These are phyloP conservation scores for Rambutsinella grinnellia DNA, from an alignment of 2,888 invertebrate genomes.

Conservation along the genomic window DNA sequence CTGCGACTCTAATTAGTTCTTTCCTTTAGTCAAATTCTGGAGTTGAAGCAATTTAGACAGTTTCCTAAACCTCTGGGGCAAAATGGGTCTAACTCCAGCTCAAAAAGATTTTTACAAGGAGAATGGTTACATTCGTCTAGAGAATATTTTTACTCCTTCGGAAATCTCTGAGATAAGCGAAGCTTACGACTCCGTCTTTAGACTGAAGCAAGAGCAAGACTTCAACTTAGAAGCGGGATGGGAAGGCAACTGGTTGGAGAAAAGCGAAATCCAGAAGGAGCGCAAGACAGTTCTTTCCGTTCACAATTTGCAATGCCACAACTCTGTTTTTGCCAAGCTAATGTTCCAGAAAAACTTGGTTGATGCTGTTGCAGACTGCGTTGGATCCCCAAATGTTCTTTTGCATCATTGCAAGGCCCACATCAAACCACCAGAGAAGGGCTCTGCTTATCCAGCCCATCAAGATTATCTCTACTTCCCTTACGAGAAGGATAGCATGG, in stretches of 20 bases:
- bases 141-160: slow-evolving; percentile 70
- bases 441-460: slow-evolving; percentile 76
- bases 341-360: slow-evolving; percentile 72
- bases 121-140: slow-evolving; percentile 73
- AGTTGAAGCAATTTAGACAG: too few species aligned
- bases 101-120: slow-evolving; percentile 72
- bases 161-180: slow-evolving; percentile 71
- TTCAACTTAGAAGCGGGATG: slow-evolving; percentile 73
- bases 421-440: slow-evolving; percentile 74
- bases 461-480: slow-evolving; percentile 77
- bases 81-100: slow-evolving; percentile 69
- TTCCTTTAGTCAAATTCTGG: too few species aligned
- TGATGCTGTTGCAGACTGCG: slow-evolving; percentile 73
- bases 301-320: slow-evolving; percentile 75
- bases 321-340: slow-evolving; percentile 71
- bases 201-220: slow-evolving; percentile 69
- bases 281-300: slow-evolving; percentile 74
- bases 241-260: slow-evolving; percentile 72
- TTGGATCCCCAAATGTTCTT: slow-evolving; percentile 73
- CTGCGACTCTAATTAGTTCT: too few species aligned
- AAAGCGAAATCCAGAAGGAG: too few species aligned
- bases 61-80: too few species aligned
- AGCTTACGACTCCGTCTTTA: slow-evolving; percentile 73
- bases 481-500: slow-evolving; percentile 73
- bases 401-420: slow-evolving; percentile 77